Conservation (phyloP, 2,888 invertebrate species). For the Patella depressa region DNA sequence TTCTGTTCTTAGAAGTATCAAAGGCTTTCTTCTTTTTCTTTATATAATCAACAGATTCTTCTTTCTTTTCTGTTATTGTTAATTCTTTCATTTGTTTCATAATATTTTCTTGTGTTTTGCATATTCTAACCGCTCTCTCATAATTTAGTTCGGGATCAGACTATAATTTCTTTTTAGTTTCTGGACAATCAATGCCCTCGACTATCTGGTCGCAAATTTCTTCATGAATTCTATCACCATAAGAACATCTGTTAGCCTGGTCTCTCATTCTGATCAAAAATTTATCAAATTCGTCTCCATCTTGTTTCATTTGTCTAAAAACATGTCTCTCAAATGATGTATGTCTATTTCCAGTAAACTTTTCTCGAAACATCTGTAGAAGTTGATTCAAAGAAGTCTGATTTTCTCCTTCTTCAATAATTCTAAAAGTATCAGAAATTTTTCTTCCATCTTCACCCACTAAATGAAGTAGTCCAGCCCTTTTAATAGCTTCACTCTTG, state of each 20-base stretch:
- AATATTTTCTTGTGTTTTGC: background rate
- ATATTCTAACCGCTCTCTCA: background rate
- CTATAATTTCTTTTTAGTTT: constrained; percentile 3
- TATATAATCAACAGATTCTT: background rate
- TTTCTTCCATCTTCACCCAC: background rate
- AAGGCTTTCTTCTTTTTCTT: background rate
- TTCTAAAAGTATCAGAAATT: background rate
- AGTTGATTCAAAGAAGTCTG: background rate
- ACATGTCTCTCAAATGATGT: constrained; percentile 8
- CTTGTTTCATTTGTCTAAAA: background rate
- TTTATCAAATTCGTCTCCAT: constrained; percentile 4
- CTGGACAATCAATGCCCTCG: background rate
- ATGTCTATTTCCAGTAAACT: background rate
- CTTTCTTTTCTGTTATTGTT: background rate
- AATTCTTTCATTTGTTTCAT: constrained; percentile 11
- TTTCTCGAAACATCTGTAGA: background rate
- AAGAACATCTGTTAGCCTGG: background rate
- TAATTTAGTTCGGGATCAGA: constrained; percentile 3
- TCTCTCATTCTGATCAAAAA: constrained; percentile 2
- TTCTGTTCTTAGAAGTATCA: background rate
- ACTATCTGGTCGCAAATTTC: constrained; percentile 9
- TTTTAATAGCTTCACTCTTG: background rate
- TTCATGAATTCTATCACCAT: background rate
- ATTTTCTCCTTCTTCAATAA: background rate
- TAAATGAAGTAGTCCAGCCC: background rate